phyloP scores from a whole-genome alignment of 53 echinoderm and acorn worm species.

The Actinopyga echinites region DNA sequence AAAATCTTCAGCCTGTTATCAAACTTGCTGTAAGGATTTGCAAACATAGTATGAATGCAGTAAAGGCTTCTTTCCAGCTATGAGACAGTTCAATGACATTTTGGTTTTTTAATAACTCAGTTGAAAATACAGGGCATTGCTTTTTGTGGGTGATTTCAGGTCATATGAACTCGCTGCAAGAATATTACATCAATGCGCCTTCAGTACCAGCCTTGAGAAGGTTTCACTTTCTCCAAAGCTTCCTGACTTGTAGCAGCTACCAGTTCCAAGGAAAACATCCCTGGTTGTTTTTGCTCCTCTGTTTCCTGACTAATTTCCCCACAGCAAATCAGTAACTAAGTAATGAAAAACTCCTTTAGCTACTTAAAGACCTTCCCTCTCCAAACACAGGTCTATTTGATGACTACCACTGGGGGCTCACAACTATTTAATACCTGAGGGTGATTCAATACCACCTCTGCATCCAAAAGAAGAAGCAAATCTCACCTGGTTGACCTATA shows the following conservation, averaged over 20 bases:
- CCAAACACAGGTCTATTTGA: slow-evolving; percentile 35
- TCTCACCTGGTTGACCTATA: slow-evolving; percentile 40
- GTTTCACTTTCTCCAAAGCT: slow-evolving; percentile 21
- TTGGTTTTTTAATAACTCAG: not conserved
- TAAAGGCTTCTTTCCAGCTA: no score
- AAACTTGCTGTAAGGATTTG: no score
- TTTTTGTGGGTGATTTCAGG: slow-evolving; percentile 27
- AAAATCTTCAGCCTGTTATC: no score
- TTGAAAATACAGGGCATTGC: slow-evolving; percentile 21
- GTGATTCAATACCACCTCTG: slow-evolving; percentile 5
- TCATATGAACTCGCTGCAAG: not conserved
- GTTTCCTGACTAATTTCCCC: slow-evolving; percentile 1
- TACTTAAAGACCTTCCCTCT: slow-evolving; percentile 41
- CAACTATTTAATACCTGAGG: slow-evolving; percentile 14
- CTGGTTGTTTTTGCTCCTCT: slow-evolving; percentile 29
- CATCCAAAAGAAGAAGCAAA: slow-evolving; percentile 7
- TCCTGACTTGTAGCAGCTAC: slow-evolving; percentile 32
- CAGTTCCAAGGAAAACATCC: slow-evolving; percentile 40
- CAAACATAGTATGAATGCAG: no score
- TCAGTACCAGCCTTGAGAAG: slow-evolving; percentile 30
- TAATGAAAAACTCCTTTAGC: slow-evolving; percentile 43
- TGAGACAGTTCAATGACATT: slow-evolving; percentile 25
- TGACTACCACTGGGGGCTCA: slow-evolving; percentile 39
- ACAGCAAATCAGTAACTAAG: slow-evolving; percentile 33
- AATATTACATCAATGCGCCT: slow-evolving; percentile 10